Base-by-base conservation (phyloP, 92 coral and sea anemone genomes). In the Porites lobata region DNA sequence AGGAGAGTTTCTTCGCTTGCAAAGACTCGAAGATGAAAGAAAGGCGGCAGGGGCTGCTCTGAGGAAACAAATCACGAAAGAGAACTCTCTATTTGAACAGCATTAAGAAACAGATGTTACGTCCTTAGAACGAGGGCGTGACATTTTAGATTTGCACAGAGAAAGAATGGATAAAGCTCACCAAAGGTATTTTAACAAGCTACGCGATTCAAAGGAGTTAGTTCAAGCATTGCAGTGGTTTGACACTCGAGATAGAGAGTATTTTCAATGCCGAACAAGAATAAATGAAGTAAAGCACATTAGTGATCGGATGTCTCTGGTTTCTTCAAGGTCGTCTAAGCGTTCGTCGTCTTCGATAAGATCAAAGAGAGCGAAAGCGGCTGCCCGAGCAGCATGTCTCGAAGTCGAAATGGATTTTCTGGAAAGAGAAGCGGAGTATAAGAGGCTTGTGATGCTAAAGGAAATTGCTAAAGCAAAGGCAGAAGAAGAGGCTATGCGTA, bases 381-480 rank as follows among this genome's bases (percentile, higher is more conserved):
- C 89, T 53, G 85, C 85, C 47, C 87, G 73, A 78, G 86, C 92
- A 54, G 92, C 89, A 21, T 52, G 85, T 75, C 94, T 91, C 82
- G 70, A 72, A 82, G 89, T 87, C 32, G 94, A 91, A 67, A 87
- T 87, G 89, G 89, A 87, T 54, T 87, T 81, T 56, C 82, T 87
- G 57, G 86, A 91, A 53, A 81, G 85, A 62, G 84, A 91, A 87
- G 85, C 83, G 19, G 88, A 91, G 71, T 77, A 65, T 75, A 87
- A 77, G 71, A 82, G 43, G 79, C 80, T 91, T 57, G 80, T 87
- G 74, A 64, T 86, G 52, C 61, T 32, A 57, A 90, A 90, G 81
- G 91, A 90, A 78, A 26, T 80, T 52, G 91, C 91, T 21, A 82
- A 81, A 69, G 88, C 94, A 15, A 82, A 87, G 76, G 91, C 91